Base-by-base conservation (phyloP, 2,888 invertebrate species). In the Folsomia manolachei region DNA sequence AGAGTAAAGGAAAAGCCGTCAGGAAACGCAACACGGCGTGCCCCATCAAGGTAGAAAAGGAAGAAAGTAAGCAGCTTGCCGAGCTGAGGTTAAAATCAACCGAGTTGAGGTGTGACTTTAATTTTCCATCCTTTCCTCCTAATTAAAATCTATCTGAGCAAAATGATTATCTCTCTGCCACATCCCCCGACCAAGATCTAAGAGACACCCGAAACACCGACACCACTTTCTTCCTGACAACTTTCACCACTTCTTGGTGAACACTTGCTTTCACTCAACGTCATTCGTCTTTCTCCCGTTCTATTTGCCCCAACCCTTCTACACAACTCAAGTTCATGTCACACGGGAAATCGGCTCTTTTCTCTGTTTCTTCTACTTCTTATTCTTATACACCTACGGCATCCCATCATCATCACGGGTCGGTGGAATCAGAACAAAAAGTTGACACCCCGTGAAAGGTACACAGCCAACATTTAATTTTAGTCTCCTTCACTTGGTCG, bases 61-160 rank as follows among this genome's bases (percentile, higher is more conserved):
- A n/a, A n/a, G n/a, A n/a, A n/a, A n/a, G 39, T 14, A 39, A 39
- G 39, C 39, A 39, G 14, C 39, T 9, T 14, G 39, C 14, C 39
- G 4, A 14, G 39, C 39, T 39, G 39, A 39, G 39, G 39, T 39
- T 4, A 14, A 39, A 39, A 39, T 39, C 39, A 52, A 69, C 64
- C 68, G 69, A 72, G 69, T 64, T 72, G 65, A 71, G 73, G 73
- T 73, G 73, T 73, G 73, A 73, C 71, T 73, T 73, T 73, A 73
- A 73, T 73, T 73, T 73, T 71, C 70, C 61, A 71, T 73, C 75
- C 74, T 76, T 77, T 73, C 75, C 71, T 69, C 69, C 75, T 77
- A 77, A 77, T 77, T 77, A 77, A 77, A 77, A 77, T 77, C 77
- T 75, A 77, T 77, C 75, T 73, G 73, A 64, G 73, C 69, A 70